phyloP scores from a whole-genome alignment of 2,888 invertebrate species.

The Habrosyne pyritoides region DNA sequence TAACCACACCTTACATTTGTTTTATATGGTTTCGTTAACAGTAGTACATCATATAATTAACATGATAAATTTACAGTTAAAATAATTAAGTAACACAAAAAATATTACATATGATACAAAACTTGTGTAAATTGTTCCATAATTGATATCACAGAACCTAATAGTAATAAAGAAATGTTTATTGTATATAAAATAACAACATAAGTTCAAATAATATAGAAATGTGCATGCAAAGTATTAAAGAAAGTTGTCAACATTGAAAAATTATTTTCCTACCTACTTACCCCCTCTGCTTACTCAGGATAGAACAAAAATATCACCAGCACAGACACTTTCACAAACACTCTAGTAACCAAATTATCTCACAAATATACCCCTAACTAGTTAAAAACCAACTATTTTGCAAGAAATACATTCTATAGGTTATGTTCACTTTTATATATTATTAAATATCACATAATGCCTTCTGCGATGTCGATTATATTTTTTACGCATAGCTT shows the following conservation, averaged over 20 bases:
- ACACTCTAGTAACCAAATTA: not conserved
- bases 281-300: slow-evolving; percentile 1
- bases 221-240: not conserved
- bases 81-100: too few relatives aligned
- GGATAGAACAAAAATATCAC: not conserved
- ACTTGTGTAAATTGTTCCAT: not conserved
- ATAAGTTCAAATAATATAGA: not conserved
- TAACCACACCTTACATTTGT: too few relatives aligned
- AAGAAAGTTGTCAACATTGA: slow-evolving; percentile 1
- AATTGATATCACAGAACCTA: not conserved
- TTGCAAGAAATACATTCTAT: not conserved
- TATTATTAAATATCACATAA: not conserved
- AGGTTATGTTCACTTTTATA: slow-evolving; percentile 7
- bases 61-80: too few relatives aligned
- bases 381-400: not conserved
- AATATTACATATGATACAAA: not conserved
- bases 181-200: not conserved
- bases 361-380: not conserved
- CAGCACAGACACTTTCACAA: slow-evolving; percentile 2
- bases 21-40: too few relatives aligned
- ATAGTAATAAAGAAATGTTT: not conserved
- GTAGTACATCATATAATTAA: too few relatives aligned
- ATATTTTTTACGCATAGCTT: not conserved
- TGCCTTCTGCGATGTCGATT: not conserved
- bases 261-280: not conserved